A percentile compares a stretch with the other conserved stretches of the same genome.
phyloP scores from a whole-genome alignment of 1,140 invertebrate species.

The Kradibia gibbosae region DNA sequence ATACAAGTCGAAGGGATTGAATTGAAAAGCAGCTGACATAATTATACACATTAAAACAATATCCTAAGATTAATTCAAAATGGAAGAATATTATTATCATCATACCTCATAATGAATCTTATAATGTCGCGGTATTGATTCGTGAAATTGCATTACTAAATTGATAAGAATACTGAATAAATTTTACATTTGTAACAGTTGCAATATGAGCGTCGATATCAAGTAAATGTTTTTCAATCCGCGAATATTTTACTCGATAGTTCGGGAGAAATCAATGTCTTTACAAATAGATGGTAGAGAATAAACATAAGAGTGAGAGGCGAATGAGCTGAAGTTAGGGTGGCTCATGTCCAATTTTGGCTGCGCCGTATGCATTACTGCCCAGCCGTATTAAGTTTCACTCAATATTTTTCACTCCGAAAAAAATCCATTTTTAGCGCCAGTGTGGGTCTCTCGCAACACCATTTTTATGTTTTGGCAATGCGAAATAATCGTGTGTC shows the following conservation, averaged over 20 bases:
- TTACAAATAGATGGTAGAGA: constrained; percentile 73
- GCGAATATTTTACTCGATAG: constrained; percentile 55
- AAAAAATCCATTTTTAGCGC: constrained; percentile 60
- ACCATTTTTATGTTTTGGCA: neutral
- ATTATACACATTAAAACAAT: too few species aligned
- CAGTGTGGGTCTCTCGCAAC: neutral
- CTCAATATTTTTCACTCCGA: constrained; percentile 68
- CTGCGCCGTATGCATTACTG: constrained; percentile 57
- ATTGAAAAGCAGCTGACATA: too few species aligned
- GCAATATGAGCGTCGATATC: constrained; percentile 2
- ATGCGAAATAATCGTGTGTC: neutral
- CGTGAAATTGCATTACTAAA: too few species aligned
- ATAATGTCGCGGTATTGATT: too few species aligned
- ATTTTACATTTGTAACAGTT: neutral
- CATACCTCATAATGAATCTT: too few species aligned
- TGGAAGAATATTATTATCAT: too few species aligned
- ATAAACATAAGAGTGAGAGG: constrained; percentile 48
- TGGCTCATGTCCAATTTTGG: constrained; percentile 74
- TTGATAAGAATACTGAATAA: too few species aligned
- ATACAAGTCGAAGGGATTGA: too few species aligned
- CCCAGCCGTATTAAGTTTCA: constrained; percentile 71
- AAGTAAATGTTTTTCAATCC: constrained; percentile 65
- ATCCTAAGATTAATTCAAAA: too few species aligned
- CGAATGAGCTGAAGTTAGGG: constrained; percentile 57
- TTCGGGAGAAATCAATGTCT: constrained; percentile 72